phyloP scores from a whole-genome alignment of 2,888 invertebrate species.

The Eristalinus sepulchralis region DNA sequence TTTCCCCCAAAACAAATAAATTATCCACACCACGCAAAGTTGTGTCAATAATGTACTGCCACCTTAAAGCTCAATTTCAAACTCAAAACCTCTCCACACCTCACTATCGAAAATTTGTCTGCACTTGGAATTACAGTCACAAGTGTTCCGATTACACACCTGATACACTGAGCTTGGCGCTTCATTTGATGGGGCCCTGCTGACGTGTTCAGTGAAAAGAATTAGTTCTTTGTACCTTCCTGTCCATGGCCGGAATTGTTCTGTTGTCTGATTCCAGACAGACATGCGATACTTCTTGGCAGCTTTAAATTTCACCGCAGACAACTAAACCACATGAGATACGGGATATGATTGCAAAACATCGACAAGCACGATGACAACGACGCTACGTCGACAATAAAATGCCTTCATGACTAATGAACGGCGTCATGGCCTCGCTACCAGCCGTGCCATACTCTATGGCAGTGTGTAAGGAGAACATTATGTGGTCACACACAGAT shows the following conservation, averaged over 20 bases:
- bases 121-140: background rate
- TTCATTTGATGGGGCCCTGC: slow-evolving; percentile 14
- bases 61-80: background rate
- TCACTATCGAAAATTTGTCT: background rate
- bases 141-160: background rate
- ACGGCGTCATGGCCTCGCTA: slow-evolving; percentile 26
- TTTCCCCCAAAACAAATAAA: too few species aligned
- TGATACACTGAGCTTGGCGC: background rate
- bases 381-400: slow-evolving; percentile 17
- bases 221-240: slow-evolving; percentile 3
- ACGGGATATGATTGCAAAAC: slow-evolving; percentile 32
- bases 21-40: too few species aligned
- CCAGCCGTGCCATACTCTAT: slow-evolving; percentile 3
- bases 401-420: slow-evolving; percentile 55
- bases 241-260: slow-evolving; percentile 8
- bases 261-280: slow-evolving; percentile 54
- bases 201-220: background rate
- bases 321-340: slow-evolving; percentile 31
- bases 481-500: slow-evolving; percentile 1
- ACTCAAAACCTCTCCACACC: background rate
- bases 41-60: background rate
- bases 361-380: slow-evolving; percentile 10
- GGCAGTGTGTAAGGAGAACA: background rate
- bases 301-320: slow-evolving; percentile 57
- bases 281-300: slow-evolving; percentile 63